Percentiles rank a stretch among this genome's conserved stretches.
Conservation (phyloP, 2,888 invertebrate species). For the Machimus rusticus region DNA sequence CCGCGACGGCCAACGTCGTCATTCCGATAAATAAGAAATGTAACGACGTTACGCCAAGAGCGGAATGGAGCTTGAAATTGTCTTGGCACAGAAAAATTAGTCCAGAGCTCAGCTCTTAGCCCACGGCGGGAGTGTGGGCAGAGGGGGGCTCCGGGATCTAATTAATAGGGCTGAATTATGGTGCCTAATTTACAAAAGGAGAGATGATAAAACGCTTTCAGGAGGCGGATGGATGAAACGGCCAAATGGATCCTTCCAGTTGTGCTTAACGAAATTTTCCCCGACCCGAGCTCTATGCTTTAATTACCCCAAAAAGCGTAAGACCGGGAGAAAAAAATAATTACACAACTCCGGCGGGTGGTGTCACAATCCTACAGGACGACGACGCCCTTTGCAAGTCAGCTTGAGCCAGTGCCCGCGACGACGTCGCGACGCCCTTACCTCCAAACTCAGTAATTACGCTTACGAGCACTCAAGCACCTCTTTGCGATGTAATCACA, state of each 20-base stretch:
- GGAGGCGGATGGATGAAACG: background rate
- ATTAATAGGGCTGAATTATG: background rate
- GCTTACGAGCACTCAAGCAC: no score
- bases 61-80: slow-evolving; percentile 4
- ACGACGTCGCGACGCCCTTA: no score
- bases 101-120: background rate
- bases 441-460: no score
- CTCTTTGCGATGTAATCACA: no score
- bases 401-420: background rate
- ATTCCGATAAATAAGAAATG: slow-evolving; percentile 7
- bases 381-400: background rate
- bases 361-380: background rate
- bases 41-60: background rate
- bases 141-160: background rate
- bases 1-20: background rate
- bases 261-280: background rate
- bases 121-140: background rate
- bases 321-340: background rate
- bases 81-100: background rate
- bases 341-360: background rate
- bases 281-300: background rate
- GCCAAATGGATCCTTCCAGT: background rate
- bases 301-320: background rate
- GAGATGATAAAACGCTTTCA: background rate
- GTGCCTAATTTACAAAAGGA: slow-evolving; percentile 1